These are phyloP conservation scores for Andrena hattorfiana DNA, from an alignment of 2,888 invertebrate genomes.

Conservation along the genomic window DNA sequence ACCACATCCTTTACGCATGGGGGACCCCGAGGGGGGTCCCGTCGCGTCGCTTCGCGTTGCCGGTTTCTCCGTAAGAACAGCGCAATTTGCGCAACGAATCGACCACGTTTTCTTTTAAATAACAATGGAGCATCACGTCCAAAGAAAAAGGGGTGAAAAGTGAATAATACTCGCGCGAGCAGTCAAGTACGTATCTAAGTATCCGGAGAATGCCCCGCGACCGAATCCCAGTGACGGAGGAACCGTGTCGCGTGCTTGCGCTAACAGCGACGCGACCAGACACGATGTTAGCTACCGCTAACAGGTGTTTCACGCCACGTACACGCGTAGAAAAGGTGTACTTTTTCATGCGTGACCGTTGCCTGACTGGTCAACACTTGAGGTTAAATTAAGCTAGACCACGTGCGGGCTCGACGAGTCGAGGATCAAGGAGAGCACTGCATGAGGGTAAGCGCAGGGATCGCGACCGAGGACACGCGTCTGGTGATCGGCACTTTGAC, in stretches of 20 bases:
- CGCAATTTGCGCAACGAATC: background rate
- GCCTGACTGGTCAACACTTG: background rate
- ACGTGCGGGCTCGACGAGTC: background rate
- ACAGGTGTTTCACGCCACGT: slow-evolving; percentile 3
- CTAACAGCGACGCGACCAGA: background rate
- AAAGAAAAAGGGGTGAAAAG: background rate
- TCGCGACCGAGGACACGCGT: slow-evolving; percentile 15
- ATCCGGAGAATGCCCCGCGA: too few species aligned
- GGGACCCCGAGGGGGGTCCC: too few species aligned
- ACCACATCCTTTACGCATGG: too few species aligned
- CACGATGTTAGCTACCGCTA: background rate
- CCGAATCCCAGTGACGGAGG: too few species aligned
- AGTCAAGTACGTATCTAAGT: too few species aligned
- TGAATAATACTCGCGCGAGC: too few species aligned
- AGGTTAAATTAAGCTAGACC: slow-evolving; percentile 14
- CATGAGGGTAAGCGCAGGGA: slow-evolving; percentile 9
- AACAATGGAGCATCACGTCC: background rate
- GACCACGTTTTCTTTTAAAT: background rate
- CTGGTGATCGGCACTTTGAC: slow-evolving; percentile 1
- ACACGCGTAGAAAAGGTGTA: background rate
- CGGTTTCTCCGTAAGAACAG: too few species aligned
- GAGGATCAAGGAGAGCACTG: background rate
- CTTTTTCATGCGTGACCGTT: background rate
- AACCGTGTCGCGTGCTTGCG: background rate
- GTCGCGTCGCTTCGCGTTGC: too few species aligned